A percentile compares a stretch with the other conserved stretches of the same genome.
These are phyloP conservation scores for Sialia sialis DNA, from an alignment of 2,113 vertebrate genomes.

Conservation along the genomic window DNA sequence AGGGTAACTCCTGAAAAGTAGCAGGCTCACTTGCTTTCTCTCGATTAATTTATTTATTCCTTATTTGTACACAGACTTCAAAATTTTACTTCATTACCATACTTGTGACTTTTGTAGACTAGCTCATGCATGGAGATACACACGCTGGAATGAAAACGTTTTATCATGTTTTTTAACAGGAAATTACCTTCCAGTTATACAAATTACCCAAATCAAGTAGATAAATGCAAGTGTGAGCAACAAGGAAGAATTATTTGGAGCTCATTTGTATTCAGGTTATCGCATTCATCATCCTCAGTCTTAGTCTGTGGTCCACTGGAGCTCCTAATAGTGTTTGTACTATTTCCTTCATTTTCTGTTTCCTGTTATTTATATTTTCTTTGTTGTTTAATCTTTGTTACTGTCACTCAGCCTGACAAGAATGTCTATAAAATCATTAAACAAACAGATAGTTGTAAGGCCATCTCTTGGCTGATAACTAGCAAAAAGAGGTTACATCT, in stretches of 20 bases:
- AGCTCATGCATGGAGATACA: background rate
- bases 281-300: constrained; percentile 38
- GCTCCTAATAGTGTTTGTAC: background rate
- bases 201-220: constrained; percentile 64
- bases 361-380: constrained; percentile 34
- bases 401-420: constrained; percentile 57
- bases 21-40: background rate
- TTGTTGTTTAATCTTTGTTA: constrained; percentile 47
- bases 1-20: background rate
- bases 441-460: constrained; percentile 36
- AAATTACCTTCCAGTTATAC: constrained; percentile 68
- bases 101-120: background rate
- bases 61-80: background rate
- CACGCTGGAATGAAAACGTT: constrained; percentile 29
- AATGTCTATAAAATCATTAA: constrained; percentile 34
- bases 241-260: constrained; percentile 34
- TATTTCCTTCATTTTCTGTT: constrained; percentile 9
- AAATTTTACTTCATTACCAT: background rate
- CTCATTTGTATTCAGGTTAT: constrained; percentile 39
- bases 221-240: constrained; percentile 58
- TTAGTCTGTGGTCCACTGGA: background rate
- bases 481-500: background rate
- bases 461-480: constrained; percentile 38
- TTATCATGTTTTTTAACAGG: constrained; percentile 47
- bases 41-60: background rate